Conservation (phyloP, 92 coral and sea anemone genomes). For the Porites rus region DNA sequence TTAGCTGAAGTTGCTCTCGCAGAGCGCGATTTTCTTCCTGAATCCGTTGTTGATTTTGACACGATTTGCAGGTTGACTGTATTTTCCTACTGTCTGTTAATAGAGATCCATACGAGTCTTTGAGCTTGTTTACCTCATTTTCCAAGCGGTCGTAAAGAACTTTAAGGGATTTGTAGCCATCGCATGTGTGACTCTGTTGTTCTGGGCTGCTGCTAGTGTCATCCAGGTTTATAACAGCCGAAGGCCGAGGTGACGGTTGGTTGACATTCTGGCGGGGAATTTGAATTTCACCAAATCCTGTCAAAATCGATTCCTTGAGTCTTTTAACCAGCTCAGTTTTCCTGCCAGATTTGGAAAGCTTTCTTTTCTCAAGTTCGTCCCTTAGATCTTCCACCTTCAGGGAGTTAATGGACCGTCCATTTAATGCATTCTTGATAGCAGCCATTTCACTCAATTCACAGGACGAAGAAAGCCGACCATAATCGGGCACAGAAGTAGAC, state of each 20-base stretch:
- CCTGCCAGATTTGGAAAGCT: conserved; percentile 36
- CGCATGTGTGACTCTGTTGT: conserved; percentile 33
- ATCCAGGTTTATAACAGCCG: conserved; percentile 25
- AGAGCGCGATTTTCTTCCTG: conserved; percentile 34
- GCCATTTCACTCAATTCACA: neutral
- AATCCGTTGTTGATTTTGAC: conserved; percentile 37
- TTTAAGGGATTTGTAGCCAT: conserved; percentile 37
- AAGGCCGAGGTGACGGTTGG: conserved; percentile 33
- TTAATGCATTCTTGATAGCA: conserved; percentile 31
- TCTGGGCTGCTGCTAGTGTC: conserved; percentile 36
- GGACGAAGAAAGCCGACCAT: neutral
- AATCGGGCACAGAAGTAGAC: conserved; percentile 30
- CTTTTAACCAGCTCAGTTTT: conserved; percentile 36
- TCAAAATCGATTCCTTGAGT: conserved; percentile 33
- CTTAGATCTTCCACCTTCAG: conserved; percentile 36
- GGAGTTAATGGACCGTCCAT: conserved; percentile 41
- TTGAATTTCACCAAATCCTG: conserved; percentile 40
- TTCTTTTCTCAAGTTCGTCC: conserved; percentile 41
- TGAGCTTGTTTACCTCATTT: conserved; percentile 36
- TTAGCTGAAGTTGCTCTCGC: no score
- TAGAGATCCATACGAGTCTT: conserved; percentile 28
- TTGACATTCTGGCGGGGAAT: conserved; percentile 41
- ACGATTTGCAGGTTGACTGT: conserved; percentile 28
- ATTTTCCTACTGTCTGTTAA: conserved; percentile 26
- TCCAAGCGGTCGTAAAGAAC: conserved; percentile 31